Evolutionary conservation across 1,140 invertebrate genomes (phyloP), one percentile per base, ranked within the genome.

Genomic region (Bombus sylvicola): DNA sequence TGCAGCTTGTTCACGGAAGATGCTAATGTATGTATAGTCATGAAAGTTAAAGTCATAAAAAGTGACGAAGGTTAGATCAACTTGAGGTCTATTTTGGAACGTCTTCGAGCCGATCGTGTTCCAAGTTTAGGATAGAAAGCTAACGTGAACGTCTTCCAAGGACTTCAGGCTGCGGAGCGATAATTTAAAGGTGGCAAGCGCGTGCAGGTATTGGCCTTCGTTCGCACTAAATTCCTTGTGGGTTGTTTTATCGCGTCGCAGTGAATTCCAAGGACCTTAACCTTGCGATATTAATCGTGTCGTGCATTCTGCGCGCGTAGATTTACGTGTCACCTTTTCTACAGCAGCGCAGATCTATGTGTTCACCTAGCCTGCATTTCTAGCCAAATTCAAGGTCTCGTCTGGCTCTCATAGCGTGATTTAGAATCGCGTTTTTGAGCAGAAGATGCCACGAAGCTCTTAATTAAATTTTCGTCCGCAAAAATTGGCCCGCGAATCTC

Each of bases 211-310:
- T 66, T 18, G 41, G 31, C 22, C 43, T 82, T 75, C 73, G 80
- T 74, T 73, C 31, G 59, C 22, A 39, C 43, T 66, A 83, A 83
- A 66, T 83, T 83, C 41, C 72, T 66, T 37, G 12, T 43, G 13
- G 25, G n/a, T n/a, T 18, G 28, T 4, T 59, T 43, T 66, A 64
- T 34, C 41, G 41, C 72, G n/a, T 25, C 37, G 18, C 47, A n/a
- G n/a, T 47, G 71, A 28, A 64, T 47, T n/a, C 31, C 22, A 47
- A 43, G 39, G 57, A 47, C 71, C 68, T 43, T 62, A 82, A 74
- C 53, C 69, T 43, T 34, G 4, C n/a, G 41, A 83, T 74, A 76
- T 76, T 83, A 53, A 59, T 81, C 66, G 28, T 31, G 53, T 18
- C n/a, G 22, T 37, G 22, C 25, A 34, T 74, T 41, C 31, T 69